Base-by-base conservation (phyloP, 2,113 vertebrate species). In the Muntiacus reevesi region DNA sequence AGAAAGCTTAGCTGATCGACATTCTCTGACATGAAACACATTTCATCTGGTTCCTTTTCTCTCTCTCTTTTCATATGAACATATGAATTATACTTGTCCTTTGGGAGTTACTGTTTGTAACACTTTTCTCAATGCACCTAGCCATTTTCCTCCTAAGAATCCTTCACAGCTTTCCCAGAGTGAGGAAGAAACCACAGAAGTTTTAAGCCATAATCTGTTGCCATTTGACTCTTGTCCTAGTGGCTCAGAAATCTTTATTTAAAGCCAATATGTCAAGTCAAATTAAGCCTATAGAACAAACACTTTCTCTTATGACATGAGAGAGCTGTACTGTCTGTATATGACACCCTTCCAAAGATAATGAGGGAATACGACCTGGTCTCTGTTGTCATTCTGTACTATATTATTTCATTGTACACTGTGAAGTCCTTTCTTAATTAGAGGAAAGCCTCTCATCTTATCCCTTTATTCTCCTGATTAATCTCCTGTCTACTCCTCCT, bases 401-500 rank as follows among this genome's bases (percentile, higher is more conserved):
- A 19, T 14, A n/a, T 78, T 47, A 59, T 25, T 57, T 67, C 43
- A 57, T 59, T 95, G 36, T 59, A 30, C n/a, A 45, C 47, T 47
- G 52, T 60, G 78, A 95, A 87, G 14, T 64, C 30, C 12, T 95
- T 57, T 79, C 76, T 87, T 92, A 78, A 95, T 57, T 95, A 81
- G 7, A 54, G 30, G 64, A 91, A 87, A 92, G 40, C 2, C 25
- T 96, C 40, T 71, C 82, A 91, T 84, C 7, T 67, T 64, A 95
- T 28, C n/a, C 47, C 76, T 97, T 92, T 95, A 95, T 94, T 97
- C 45, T 91, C 59, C 15, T 96, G 45, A 94, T 92, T 89, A 79
- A 64, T 81, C 19, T 96, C 50, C 19, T 96, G 33, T 84, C 60
- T 98, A 85, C 90, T 97, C 43, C 33, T 62, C 14, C 62, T 91